Conservation (phyloP, 1,140 invertebrate genomes). For the Metopolophium dirhodum region DNA sequence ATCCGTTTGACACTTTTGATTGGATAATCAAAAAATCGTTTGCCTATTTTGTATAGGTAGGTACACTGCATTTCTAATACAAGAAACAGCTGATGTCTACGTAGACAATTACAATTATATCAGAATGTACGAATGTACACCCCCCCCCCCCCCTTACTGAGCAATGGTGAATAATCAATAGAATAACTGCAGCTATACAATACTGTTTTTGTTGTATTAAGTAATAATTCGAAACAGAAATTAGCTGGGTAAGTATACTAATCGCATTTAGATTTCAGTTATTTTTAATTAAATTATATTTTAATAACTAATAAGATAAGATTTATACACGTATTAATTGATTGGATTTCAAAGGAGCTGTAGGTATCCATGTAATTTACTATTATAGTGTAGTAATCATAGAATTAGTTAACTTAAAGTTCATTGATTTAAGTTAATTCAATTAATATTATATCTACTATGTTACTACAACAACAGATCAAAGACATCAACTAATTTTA, state of each 20-base stretch:
- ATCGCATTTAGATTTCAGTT: neutral
- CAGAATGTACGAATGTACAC: neutral
- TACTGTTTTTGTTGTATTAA: neutral
- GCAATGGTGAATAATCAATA: neutral
- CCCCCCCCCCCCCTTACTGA: neutral
- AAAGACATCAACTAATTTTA: neutral
- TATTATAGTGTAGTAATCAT: neutral
- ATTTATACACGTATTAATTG: neutral
- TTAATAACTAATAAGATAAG: neutral
- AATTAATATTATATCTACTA: no score
- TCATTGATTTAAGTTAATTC: no score
- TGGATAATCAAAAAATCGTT: conserved; percentile 2
- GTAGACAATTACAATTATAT: neutral
- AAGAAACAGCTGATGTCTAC: conserved; percentile 7
- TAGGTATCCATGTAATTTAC: neutral
- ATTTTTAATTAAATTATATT: neutral
- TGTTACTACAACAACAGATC: no score
- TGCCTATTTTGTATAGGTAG: neutral
- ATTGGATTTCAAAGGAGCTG: neutral
- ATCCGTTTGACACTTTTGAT: neutral
- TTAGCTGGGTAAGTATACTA: neutral
- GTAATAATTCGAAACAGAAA: neutral
- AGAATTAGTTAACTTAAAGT: no score
- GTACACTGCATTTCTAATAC: neutral
- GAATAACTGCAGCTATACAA: neutral